A percentile compares a stretch with the other conserved stretches of the same genome.
Conservation (phyloP, 2,888 invertebrate species). For the Patella pellucida region DNA sequence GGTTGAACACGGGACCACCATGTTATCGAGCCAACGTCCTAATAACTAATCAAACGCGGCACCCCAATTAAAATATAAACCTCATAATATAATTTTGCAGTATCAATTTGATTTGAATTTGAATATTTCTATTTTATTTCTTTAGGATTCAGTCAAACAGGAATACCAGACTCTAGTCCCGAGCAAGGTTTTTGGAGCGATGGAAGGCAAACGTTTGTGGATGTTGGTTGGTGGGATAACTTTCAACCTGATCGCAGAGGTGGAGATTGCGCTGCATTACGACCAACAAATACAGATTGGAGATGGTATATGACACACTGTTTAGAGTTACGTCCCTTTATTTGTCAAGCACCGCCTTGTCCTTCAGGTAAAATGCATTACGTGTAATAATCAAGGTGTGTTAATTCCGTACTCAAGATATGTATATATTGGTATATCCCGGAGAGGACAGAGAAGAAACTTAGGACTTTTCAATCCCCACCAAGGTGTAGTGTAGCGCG, state of each 20-base stretch:
- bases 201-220: constrained; percentile 36
- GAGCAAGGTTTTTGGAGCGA: constrained; percentile 47
- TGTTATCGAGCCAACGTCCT: neutral
- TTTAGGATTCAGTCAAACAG: constrained; percentile 39
- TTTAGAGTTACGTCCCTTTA: constrained; percentile 37
- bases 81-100: no score
- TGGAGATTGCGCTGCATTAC: constrained; percentile 44
- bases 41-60: neutral
- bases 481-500: no score
- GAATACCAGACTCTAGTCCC: constrained; percentile 17
- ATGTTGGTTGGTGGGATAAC: constrained; percentile 52
- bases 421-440: no score
- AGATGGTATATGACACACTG: constrained; percentile 48
- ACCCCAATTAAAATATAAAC: no score
- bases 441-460: no score
- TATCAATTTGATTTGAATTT: no score
- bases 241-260: constrained; percentile 37
- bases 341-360: constrained; percentile 49
- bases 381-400: neutral
- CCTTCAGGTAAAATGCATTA: constrained; percentile 39
- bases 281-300: constrained; percentile 16
- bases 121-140: no score
- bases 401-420: neutral
- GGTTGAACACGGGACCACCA: no score
- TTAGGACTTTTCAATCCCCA: no score